These are phyloP conservation scores for Castor canadensis DNA, from an alignment of 2,113 vertebrate species.

Conservation along the genomic window DNA sequence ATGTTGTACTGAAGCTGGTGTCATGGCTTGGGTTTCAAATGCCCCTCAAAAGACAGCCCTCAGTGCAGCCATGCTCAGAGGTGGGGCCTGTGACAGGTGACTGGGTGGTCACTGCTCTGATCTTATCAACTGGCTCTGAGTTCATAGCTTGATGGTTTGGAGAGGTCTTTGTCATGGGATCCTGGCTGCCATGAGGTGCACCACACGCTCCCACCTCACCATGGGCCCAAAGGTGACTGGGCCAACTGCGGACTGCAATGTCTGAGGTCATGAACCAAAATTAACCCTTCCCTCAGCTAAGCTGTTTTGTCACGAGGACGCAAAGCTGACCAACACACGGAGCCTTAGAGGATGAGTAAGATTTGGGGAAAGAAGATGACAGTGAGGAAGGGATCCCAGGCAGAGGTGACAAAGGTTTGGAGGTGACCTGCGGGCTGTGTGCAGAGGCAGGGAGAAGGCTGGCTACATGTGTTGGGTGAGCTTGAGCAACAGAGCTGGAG, in stretches of 20 bases:
- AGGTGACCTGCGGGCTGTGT: rapidly evolving
- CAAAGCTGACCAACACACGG: not conserved
- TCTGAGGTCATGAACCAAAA: not conserved
- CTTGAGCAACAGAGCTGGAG: not conserved
- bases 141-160: not conserved
- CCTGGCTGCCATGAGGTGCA: not conserved
- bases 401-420: not conserved
- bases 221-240: not conserved
- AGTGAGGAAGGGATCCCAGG: not conserved
- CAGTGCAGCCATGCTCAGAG: not conserved
- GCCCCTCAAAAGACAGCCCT: too few relatives aligned
- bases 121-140: not conserved
- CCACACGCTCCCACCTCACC: too few relatives aligned
- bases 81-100: not conserved
- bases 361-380: not conserved
- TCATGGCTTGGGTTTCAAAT: not conserved
- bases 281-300: not conserved
- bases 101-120: not conserved
- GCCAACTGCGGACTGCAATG: not conserved
- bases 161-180: too few relatives aligned
- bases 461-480: rapidly evolving
- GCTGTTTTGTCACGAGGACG: not conserved
- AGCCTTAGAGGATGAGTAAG: not conserved
- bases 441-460: too few relatives aligned
- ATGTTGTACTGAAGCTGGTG: rapidly evolving